Percentiles rank a stretch among this genome's conserved stretches.
These are phyloP conservation scores for Volucella inanis DNA, from an alignment of 2,888 invertebrate genomes.

Conservation along the genomic window DNA sequence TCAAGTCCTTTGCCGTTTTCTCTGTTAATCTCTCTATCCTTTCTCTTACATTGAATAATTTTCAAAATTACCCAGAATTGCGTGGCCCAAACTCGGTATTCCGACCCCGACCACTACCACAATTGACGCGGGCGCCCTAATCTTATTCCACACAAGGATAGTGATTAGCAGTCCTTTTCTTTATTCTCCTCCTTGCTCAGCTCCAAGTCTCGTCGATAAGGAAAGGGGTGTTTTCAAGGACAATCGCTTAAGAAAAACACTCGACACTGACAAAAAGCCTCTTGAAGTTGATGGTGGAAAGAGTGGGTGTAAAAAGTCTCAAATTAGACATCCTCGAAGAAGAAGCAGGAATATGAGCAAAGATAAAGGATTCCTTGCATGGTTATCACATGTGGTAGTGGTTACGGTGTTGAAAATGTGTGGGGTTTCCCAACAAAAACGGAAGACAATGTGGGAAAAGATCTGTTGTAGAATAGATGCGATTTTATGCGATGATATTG, in stretches of 20 bases:
- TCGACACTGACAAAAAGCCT: conserved; percentile 44
- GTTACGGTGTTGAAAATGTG: conserved; percentile 14
- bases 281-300: conserved; percentile 19
- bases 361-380: conserved; percentile 62
- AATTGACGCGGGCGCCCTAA: conserved; percentile 30
- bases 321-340: conserved; percentile 55
- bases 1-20: conserved; percentile 43
- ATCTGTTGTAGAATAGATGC: conserved; percentile 70
- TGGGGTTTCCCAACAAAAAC: conserved; percentile 49
- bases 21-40: conserved; percentile 64
- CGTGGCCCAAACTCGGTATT: neutral
- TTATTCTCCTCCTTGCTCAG: conserved; percentile 23
- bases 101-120: conserved; percentile 33
- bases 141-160: conserved; percentile 65
- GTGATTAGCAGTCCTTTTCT: conserved; percentile 73
- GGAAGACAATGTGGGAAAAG: conserved; percentile 73
- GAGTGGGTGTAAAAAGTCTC: conserved; percentile 24
- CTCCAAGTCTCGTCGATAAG: neutral
- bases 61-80: conserved; percentile 43
- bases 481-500: conserved; percentile 72
- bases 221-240: conserved; percentile 27
- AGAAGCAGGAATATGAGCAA: conserved; percentile 15
- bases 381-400: conserved; percentile 61
- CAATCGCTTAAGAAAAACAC: conserved; percentile 48
- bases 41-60: conserved; percentile 55